Evolutionary conservation across 2,888 invertebrate species (phyloP).

Genomic region (Hirtodrosophila alboralis): DNA sequence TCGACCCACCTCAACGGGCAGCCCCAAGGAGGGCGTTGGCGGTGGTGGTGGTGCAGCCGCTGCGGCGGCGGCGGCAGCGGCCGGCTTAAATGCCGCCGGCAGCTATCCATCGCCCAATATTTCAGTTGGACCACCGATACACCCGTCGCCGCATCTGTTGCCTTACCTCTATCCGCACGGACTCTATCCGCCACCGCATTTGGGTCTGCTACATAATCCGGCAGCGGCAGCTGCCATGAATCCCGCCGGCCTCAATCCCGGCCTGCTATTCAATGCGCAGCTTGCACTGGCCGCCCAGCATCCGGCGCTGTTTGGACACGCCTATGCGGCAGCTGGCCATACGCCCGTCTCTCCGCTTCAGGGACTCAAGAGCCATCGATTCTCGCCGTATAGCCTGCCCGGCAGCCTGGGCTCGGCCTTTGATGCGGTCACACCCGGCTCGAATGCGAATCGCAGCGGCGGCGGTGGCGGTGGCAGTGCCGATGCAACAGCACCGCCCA

Average conservation of each 20-base stretch:
- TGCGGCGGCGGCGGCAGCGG: slow-evolving; percentile 63
- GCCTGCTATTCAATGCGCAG: slow-evolving; percentile 94
- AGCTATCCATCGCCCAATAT: slow-evolving; percentile 94
- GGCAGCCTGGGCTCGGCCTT: slow-evolving; percentile 92
- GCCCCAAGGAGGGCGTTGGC: slow-evolving; percentile 85
- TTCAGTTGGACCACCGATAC: slow-evolving; percentile 96
- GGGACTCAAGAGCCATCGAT: slow-evolving; percentile 90
- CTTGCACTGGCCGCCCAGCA: slow-evolving; percentile 94
- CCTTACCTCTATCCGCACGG: slow-evolving; percentile 97
- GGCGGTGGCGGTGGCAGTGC: slow-evolving; percentile 49
- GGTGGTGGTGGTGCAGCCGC: slow-evolving; percentile 59
- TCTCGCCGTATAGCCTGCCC: slow-evolving; percentile 95
- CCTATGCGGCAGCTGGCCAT: slow-evolving; percentile 86
- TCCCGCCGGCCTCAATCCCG: slow-evolving; percentile 89
- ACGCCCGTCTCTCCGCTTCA: slow-evolving; percentile 89
- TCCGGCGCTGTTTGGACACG: slow-evolving; percentile 89
- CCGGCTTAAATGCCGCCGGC: slow-evolving; percentile 77
- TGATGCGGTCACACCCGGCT: slow-evolving; percentile 93
- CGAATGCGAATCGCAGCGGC: slow-evolving; percentile 83
- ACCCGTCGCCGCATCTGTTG: slow-evolving; percentile 93
- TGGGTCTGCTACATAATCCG: slow-evolving; percentile 87
- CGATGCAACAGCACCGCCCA: slow-evolving; percentile 53
- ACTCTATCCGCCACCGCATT: slow-evolving; percentile 92
- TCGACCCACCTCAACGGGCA: slow-evolving; percentile 85
- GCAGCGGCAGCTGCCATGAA: slow-evolving; percentile 86